Evolutionary conservation across 2,797 vertebrate genomes (phyloP), one percentile per base, ranked within the genome.

Genomic region (Schizopygopsis pylzovi): DNA sequence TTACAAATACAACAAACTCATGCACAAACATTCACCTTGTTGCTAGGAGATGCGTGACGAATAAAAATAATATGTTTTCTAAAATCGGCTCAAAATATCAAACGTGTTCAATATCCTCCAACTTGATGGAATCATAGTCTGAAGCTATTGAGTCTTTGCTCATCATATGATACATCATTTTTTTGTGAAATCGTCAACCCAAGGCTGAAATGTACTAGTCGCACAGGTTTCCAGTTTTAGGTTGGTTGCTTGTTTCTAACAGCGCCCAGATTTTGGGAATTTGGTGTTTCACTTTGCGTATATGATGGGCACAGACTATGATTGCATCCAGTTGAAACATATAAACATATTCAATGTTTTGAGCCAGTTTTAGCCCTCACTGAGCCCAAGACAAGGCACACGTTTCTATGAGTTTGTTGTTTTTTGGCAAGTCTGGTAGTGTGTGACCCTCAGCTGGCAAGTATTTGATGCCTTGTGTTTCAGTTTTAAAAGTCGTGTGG

Each of bases 11-110:
- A 59, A 77, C 6, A 52, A 59, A 39, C 13, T 15, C 33, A 79
- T 61, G 77, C 15, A 28, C 39, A 79, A 28, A 61, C 39, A 43
- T 79, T 22, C 13, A 5, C 39, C 22, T 61, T 79, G 22, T 45
- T 79, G 76, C 54, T 79, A 61, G 54, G 76, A 78, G 54, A 79
- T 61, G 22, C 22, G 2, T 78, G 76, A 78, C 22, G 16, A 78
- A 43, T 18, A 8, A 59, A 59, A 78, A 78, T 33, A 12, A 77
- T 41, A 43, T 79, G 56, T 18, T 8, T n/a, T 43, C n/a, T 43
- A 25, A 61, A 61, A 61, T 43, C 8, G 4, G 4, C 22, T 59
- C 20, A 41, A 61, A 45, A 43, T 79, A 79, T 61, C 7, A 79
- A 79, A 43, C 12, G 0, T 39, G 49, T 59, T 39, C 20, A 33